These are phyloP conservation scores for Vipera latastei DNA, from an alignment of 2,797 vertebrate species.

Conservation along the genomic window DNA sequence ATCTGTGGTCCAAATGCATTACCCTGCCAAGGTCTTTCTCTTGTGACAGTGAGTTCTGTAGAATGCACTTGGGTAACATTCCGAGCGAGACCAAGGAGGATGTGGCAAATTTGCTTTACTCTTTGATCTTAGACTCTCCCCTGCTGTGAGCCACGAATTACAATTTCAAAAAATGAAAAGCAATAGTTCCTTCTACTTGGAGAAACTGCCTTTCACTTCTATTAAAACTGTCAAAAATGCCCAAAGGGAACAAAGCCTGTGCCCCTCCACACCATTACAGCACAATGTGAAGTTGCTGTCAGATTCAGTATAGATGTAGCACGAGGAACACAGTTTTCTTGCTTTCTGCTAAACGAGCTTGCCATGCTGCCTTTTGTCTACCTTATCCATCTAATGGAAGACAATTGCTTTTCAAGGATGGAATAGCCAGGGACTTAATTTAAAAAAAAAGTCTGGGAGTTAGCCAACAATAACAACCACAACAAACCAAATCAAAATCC, in stretches of 20 bases:
- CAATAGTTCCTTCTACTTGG: slow-evolving; percentile 40
- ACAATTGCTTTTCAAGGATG: slow-evolving; percentile 70
- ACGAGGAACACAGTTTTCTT: slow-evolving; percentile 47
- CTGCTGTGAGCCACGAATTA: slow-evolving; percentile 41
- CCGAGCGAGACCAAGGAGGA: slow-evolving; percentile 28
- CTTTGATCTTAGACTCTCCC: slow-evolving; percentile 16
- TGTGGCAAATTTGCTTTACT: slow-evolving; percentile 23
- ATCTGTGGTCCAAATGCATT: slow-evolving; percentile 34
- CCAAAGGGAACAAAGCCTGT: slow-evolving; percentile 61
- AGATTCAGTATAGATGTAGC: slow-evolving; percentile 59
- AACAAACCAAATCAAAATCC: neutral
- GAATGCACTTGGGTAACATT: slow-evolving; percentile 19
- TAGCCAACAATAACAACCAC: slow-evolving; percentile 59
- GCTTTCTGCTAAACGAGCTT: slow-evolving; percentile 56
- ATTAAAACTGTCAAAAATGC: slow-evolving; percentile 64
- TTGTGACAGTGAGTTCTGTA: neutral
- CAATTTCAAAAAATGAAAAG: slow-evolving; percentile 43
- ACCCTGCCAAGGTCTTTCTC: slow-evolving; percentile 25
- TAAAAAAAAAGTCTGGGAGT: slow-evolving; percentile 65
- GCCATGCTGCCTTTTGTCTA: slow-evolving; percentile 55
- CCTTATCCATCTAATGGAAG: slow-evolving; percentile 69
- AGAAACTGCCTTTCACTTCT: slow-evolving; percentile 60
- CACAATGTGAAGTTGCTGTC: slow-evolving; percentile 59
- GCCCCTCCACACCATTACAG: slow-evolving; percentile 52
- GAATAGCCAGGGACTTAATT: slow-evolving; percentile 74